Evolutionary conservation across 2,888 invertebrate genomes (phyloP).

Genomic region (Drosophila antonietae): DNA sequence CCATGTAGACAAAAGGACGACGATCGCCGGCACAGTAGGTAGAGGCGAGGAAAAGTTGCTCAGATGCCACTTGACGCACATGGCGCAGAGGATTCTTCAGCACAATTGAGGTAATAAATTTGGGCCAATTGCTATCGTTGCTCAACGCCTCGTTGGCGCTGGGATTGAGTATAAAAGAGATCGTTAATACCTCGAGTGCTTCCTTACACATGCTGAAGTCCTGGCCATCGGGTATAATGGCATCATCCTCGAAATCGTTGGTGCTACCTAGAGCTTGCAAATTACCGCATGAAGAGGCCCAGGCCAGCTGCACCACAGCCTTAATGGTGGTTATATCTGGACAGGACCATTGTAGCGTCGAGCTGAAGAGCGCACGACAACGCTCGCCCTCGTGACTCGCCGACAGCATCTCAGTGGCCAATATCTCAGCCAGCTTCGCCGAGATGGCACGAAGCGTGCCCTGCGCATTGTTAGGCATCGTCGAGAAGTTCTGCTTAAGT

Average conservation of each 20-base stretch:
- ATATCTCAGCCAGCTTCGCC: conserved; percentile 91
- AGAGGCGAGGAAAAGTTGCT: conserved; percentile 84
- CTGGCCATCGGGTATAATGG: conserved; percentile 87
- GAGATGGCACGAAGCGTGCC: conserved; percentile 93
- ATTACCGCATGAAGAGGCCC: conserved; percentile 91
- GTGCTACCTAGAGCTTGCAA: conserved; percentile 89
- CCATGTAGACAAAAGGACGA: conserved; percentile 84
- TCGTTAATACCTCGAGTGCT: conserved; percentile 95
- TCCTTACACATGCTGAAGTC: conserved; percentile 93
- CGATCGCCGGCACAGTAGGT: conserved; percentile 85
- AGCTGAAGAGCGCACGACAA: conserved; percentile 85
- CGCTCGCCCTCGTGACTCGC: conserved; percentile 85
- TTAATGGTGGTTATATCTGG: conserved; percentile 90
- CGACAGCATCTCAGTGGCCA: conserved; percentile 89
- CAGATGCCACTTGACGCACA: conserved; percentile 85
- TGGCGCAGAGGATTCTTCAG: conserved; percentile 91
- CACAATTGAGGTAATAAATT: conserved; percentile 94
- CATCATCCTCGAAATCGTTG: conserved; percentile 85
- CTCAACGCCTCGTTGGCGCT: conserved; percentile 92
- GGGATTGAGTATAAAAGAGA: conserved; percentile 95
- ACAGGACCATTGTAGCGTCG: conserved; percentile 88
- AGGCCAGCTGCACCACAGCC: conserved; percentile 91
- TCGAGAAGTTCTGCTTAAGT: conserved; percentile 93
- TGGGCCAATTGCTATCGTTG: conserved; percentile 93
- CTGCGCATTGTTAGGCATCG: conserved; percentile 92